phyloP scores from a whole-genome alignment of 2,113 vertebrate species.

The Oreochromis tanganicae region DNA sequence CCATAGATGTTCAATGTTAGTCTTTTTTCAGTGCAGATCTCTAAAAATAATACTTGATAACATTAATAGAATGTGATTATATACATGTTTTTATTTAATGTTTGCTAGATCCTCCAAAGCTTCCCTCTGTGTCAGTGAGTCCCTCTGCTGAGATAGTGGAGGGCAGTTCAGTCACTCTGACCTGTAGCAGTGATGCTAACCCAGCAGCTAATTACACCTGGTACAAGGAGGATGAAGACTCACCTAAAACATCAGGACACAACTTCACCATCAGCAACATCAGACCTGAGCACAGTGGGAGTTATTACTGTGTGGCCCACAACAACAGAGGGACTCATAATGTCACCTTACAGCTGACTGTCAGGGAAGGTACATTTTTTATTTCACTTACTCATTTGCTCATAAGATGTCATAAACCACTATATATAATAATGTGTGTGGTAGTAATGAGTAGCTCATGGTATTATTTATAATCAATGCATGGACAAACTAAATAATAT shows the following conservation, averaged over 20 bases:
- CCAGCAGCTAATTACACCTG: rapidly evolving
- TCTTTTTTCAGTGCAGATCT: no score
- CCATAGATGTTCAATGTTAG: no score
- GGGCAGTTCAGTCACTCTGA: background rate
- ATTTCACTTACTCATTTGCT: background rate
- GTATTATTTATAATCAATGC: background rate
- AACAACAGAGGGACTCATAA: background rate
- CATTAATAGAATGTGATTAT: no score
- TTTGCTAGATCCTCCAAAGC: no score
- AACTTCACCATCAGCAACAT: background rate
- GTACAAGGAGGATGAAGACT: background rate
- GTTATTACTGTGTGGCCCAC: background rate
- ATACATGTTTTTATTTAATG: no score
- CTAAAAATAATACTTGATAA: no score
- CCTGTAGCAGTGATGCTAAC: background rate
- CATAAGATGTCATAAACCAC: background rate
- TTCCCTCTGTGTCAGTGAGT: background rate
- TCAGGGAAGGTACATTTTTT: background rate
- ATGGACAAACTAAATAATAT: background rate
- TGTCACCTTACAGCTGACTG: background rate
- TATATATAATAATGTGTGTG: background rate
- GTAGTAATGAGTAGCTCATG: background rate
- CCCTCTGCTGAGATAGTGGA: background rate
- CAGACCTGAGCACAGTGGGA: background rate
- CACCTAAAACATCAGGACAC: rapidly evolving